phyloP scores from a whole-genome alignment of 1,140 invertebrate species.

The Aphaenogaster floridana region DNA sequence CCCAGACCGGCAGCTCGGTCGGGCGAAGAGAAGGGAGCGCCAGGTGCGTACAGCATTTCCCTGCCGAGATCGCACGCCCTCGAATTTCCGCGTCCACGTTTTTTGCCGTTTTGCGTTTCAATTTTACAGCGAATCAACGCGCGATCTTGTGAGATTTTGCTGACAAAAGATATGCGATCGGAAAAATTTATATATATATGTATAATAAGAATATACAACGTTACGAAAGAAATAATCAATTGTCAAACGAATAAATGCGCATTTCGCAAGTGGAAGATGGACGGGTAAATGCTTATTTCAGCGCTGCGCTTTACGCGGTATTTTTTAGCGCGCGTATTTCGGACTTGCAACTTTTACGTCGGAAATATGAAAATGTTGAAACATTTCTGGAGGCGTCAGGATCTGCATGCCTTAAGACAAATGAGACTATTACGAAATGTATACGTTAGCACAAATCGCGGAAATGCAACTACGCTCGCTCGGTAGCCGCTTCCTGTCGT shows the following conservation, averaged over 20 bases:
- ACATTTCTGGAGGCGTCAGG: background rate
- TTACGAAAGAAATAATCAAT: background rate
- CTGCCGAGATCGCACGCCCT: background rate
- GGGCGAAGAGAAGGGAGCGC: slow-evolving; percentile 24
- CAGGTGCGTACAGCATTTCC: slow-evolving; percentile 65
- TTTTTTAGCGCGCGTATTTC: background rate
- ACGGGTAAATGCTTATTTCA: background rate
- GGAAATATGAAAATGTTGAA: background rate
- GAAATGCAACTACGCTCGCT: slow-evolving; percentile 7
- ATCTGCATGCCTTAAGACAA: slow-evolving; percentile 11
- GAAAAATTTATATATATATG: background rate
- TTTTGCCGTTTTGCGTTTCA: background rate
- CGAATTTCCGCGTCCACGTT: slow-evolving; percentile 23
- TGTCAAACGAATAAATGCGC: background rate
- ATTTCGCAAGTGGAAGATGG: background rate
- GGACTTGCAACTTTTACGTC: background rate
- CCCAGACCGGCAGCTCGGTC: slow-evolving; percentile 57
- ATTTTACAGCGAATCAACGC: background rate
- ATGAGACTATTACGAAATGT: background rate
- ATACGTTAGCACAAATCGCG: slow-evolving; percentile 22
- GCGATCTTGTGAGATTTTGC: background rate
- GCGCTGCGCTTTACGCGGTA: background rate
- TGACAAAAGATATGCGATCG: background rate
- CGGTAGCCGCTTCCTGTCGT: slow-evolving; percentile 16
- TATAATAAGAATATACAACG: background rate